Evolutionary conservation across 2,113 vertebrate species (phyloP).

Genomic region (Scomber colias): DNA sequence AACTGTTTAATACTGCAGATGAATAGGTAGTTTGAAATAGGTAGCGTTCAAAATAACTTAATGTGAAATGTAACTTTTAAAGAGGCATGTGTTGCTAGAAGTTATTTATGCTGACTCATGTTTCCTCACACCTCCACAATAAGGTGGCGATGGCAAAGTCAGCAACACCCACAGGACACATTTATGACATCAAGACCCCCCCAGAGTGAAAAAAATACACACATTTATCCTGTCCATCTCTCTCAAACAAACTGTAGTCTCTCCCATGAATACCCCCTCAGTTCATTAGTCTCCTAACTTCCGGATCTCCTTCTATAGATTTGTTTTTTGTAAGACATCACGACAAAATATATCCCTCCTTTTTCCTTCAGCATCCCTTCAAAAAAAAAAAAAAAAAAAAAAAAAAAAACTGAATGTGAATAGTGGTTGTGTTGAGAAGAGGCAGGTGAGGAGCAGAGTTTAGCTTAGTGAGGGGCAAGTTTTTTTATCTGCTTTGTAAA

Average conservation of each 20-base stretch:
- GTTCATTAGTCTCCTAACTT: constrained; percentile 12
- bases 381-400: constrained; percentile 8
- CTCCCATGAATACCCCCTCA: constrained; percentile 32
- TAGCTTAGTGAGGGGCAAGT: constrained; percentile 30
- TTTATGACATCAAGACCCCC: not conserved
- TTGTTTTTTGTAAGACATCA: constrained; percentile 30
- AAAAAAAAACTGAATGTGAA: constrained; percentile 31
- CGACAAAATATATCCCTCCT: constrained; percentile 64
- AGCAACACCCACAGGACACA: not conserved
- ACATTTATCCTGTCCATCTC: not conserved
- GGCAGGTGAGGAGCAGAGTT: constrained; percentile 1
- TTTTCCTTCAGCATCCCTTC: constrained; percentile 71
- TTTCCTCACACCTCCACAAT: no score
- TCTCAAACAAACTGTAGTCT: constrained; percentile 9
- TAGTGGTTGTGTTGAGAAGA: constrained; percentile 61
- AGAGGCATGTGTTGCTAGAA: not conserved
- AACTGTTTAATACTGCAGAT: no score
- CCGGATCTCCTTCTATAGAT: constrained; percentile 21
- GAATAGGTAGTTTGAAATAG: no score
- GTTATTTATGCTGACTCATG: not conserved
- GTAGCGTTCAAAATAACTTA: no score
- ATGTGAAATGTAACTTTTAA: no score
- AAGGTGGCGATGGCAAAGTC: no score
- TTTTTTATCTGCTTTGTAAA: constrained; percentile 74
- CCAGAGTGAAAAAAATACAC: not conserved